Base-by-base conservation (phyloP, 2,797 vertebrate genomes). In the Eulemur mongoz region DNA sequence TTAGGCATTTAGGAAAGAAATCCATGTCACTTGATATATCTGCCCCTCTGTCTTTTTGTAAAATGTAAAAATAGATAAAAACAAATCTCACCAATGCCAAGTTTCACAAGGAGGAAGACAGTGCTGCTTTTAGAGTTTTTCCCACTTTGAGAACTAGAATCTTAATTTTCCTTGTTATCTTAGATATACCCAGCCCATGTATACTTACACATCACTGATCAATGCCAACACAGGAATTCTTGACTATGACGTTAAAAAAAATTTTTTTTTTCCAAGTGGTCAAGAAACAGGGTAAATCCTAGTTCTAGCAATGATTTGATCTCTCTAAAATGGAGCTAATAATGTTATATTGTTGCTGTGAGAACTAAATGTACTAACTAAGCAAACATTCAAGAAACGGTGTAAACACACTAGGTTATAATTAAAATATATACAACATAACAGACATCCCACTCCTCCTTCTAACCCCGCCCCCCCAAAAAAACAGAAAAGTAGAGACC, bases 121-220 rank as follows among this genome's bases (percentile, higher is more conserved):
- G 8, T 14, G 8, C 32, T 84, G 30, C 52, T 43, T 50, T 52
- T 2, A 78, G 10, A 61, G 27, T 14, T 61, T 72, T 65, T 65
- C 18, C 7, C 11, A n/a, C 3, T 52, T 76, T 88, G 23, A 67
- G 52, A 18, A 59, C 4, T 7, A 32, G 43, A 80, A 75, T 17
- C 15, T 30, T 54, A 67, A 17, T 4, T 52, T 35, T 70, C 69
- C 45, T 65, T 13, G 22, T 5, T 30, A 65, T 23, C 4, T 52
- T 52, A 32, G 1, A 30, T 52, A 30, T 2, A 67, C 2, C 10
- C 15, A 23, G 9, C 32, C 57, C 13, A 12, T 2, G 1, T n/a
- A 27, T 79, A 14, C 50, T 5, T 50, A 14, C 0, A 30, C 3
- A 38, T 35, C n/a, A 43, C 4, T 20, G 65, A 73, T 32, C 43